Evolutionary conservation across 2,888 invertebrate genomes (phyloP), one percentile per base, ranked within the genome.

Genomic region (Sclerodermus sp.): DNA sequence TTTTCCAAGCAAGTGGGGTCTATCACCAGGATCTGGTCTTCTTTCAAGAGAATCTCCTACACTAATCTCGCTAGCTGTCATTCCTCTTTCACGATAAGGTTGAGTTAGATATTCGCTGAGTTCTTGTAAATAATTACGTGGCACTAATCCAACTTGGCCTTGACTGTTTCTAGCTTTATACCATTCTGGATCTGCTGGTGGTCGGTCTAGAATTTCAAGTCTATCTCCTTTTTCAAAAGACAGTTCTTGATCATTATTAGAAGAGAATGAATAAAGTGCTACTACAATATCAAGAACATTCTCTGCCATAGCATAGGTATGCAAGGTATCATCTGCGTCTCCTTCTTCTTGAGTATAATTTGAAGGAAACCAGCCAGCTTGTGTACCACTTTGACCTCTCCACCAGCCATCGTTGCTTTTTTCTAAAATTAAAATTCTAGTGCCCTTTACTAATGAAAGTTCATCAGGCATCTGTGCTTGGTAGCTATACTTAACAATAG

Each of bases 391-490:
- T 80, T 93, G 93, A 44, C 98, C 99, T 71, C 96, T 87, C 99
- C 99, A 99, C 99, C 99, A 99, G 55, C 84, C 77, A 80, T 99
- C 99, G 66, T 96, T 96, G 70, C 96, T 96, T 81, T 98, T 98
- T 81, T 99, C 98, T 60, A 98, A 82, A 62, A 99, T 98, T 55
- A 92, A 85, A 64, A 99, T 95, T 67, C 92, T 83, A 49, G 95
- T 95, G 64, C 96, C 95, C 97, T 82, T 98, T 99, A 91, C 89
- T 58, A 99, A 84, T 0, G 94, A 89, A 47, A 99, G 82, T 79
- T 99, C 99, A 74, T 99, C 99, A 1, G 93, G 88, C 79, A 97
- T 95, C 81, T 95, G 94, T 39, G 97, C 96, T 77, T 89, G 88
- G 79, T 93, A 93, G 81, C 92, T 93, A 81, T 96, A 99, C 81